Evolutionary conservation across 2,797 vertebrate species (phyloP).

Genomic region (Adelosebastes latens): DNA sequence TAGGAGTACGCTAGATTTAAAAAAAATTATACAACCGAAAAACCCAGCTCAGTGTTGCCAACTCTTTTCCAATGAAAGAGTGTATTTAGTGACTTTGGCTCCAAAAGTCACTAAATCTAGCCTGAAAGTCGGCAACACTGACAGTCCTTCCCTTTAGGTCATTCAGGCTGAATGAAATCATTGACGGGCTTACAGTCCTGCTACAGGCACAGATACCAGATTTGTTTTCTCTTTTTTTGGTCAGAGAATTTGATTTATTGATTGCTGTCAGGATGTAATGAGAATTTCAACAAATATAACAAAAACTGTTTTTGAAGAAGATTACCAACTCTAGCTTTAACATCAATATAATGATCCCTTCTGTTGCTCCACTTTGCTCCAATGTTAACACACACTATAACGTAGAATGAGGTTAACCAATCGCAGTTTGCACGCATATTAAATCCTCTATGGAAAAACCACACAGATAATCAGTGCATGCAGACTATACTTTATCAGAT

Average conservation of each 20-base stretch:
- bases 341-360: background rate
- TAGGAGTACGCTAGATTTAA: background rate
- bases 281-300: background rate
- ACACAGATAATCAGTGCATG: slow-evolving; percentile 39
- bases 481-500: slow-evolving; percentile 64
- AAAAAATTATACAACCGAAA: background rate
- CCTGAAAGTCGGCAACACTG: background rate
- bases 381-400: background rate
- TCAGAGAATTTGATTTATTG: background rate
- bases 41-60: background rate
- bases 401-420: background rate
- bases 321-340: too few species aligned
- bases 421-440: background rate
- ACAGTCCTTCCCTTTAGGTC: background rate
- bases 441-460: slow-evolving; percentile 37
- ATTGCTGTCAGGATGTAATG: background rate
- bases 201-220: background rate
- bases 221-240: background rate
- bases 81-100: too few species aligned
- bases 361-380: background rate
- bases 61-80: too few species aligned
- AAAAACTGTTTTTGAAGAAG: background rate
- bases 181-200: background rate
- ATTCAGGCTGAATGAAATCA: background rate
- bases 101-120: background rate